phyloP scores from a whole-genome alignment of 2,797 vertebrate species.

The Fratercula arctica region DNA sequence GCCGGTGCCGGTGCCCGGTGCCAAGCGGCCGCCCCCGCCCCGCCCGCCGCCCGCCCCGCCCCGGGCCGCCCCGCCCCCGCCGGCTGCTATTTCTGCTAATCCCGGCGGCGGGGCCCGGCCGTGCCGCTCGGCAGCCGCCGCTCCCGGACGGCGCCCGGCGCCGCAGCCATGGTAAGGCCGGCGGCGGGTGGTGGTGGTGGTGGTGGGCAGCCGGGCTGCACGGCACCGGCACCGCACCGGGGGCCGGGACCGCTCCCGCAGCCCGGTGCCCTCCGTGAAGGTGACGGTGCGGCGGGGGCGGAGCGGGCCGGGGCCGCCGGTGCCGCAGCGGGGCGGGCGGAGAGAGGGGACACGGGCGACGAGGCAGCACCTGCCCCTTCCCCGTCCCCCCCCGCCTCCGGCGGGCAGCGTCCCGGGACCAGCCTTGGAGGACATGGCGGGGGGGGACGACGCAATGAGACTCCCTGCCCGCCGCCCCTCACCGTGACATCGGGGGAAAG shows the following conservation, averaged over 20 bases:
- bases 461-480: neutral
- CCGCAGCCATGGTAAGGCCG: conserved; percentile 44
- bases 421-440: too few species aligned
- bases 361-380: neutral
- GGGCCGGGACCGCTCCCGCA: neutral
- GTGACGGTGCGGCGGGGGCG: conserved; percentile 22
- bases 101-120: conserved; percentile 24
- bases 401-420: neutral
- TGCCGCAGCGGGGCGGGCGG: neutral
- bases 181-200: neutral
- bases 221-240: neutral
- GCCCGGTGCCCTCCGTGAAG: conserved; percentile 28
- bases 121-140: conserved; percentile 4
- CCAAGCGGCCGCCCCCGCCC: neutral
- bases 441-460: neutral
- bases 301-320: neutral
- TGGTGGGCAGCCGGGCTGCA: neutral
- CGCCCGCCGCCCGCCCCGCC: neutral
- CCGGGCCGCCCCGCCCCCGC: neutral
- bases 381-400: too few species aligned
- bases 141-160: conserved; percentile 23
- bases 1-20: neutral
- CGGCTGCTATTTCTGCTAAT: conserved; percentile 21
- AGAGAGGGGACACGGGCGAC: neutral
- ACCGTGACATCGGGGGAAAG: neutral